phyloP scores from a whole-genome alignment of 2,888 invertebrate species.

The Lithophane ornitopus region DNA sequence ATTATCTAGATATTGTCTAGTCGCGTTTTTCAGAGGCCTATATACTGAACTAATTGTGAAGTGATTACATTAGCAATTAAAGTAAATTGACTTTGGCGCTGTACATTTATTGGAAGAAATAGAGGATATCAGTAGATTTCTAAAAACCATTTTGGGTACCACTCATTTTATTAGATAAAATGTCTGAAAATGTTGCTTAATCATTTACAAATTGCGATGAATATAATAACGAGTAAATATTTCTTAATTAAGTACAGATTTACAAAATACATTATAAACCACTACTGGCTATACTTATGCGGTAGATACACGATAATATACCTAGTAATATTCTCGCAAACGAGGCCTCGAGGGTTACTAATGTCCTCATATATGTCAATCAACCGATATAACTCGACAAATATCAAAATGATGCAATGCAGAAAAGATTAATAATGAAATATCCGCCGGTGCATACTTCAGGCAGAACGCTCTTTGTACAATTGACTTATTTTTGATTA shows the following conservation, averaged over 20 bases:
- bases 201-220: constrained; percentile 2
- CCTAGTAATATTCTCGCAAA: constrained; percentile 16
- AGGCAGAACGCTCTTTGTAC: constrained; percentile 26
- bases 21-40: constrained; percentile 54
- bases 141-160: constrained; percentile 1
- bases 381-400: constrained; percentile 23
- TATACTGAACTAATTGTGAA: constrained; percentile 53
- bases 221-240: not conserved
- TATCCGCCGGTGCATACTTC: constrained; percentile 9
- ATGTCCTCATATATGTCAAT: constrained; percentile 40
- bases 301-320: not conserved
- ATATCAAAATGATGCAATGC: constrained; percentile 14
- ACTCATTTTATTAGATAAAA: not conserved
- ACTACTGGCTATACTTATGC: not conserved
- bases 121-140: not conserved
- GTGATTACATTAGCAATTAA: constrained; percentile 47
- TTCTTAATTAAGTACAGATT: not conserved
- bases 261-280: not conserved
- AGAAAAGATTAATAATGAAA: constrained; percentile 39
- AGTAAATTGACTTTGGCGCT: constrained; percentile 35
- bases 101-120: constrained; percentile 32
- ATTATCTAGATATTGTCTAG: constrained; percentile 61
- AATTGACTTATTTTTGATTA: constrained; percentile 61
- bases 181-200: not conserved
- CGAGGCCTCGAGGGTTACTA: not conserved